These are phyloP conservation scores for Sceliomorpha sp. DNA, from an alignment of 2,888 invertebrate species.

Conservation along the genomic window DNA sequence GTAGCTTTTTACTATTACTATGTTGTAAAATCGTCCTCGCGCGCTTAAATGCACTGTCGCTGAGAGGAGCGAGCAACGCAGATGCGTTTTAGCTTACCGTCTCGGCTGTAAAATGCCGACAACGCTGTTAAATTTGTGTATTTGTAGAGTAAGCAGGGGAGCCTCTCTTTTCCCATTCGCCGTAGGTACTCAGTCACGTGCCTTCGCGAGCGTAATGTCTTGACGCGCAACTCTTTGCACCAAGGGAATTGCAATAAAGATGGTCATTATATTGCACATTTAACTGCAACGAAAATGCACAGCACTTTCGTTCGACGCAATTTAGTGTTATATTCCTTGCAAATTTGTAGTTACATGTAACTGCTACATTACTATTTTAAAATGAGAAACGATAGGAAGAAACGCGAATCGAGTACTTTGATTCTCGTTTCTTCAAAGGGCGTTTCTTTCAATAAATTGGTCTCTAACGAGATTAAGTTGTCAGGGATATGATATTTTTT, in stretches of 20 bases:
- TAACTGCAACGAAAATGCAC: conserved; percentile 6
- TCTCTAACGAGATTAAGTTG: too few relatives aligned
- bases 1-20: conserved; percentile 35
- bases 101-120: conserved; percentile 69
- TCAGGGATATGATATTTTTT: too few relatives aligned
- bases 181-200: conserved; percentile 48
- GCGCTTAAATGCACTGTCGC: conserved; percentile 38
- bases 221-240: conserved; percentile 14
- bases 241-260: conserved; percentile 6
- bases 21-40: conserved; percentile 27
- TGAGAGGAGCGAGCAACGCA: conserved; percentile 24
- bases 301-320: too few relatives aligned
- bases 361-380: conserved; percentile 6
- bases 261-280: conserved; percentile 35
- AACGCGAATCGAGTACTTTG: too few relatives aligned
- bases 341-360: conserved; percentile 29
- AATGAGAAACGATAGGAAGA: too few relatives aligned
- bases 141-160: conserved; percentile 65
- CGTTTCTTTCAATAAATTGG: too few relatives aligned
- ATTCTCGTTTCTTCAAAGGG: too few relatives aligned
- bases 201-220: conserved; percentile 46
- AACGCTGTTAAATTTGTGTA: conserved; percentile 74
- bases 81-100: conserved; percentile 52
- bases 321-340: conserved; percentile 10
- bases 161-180: conserved; percentile 43